Conservation (phyloP, 2,797 vertebrate genomes). For the Pipistrellus kuhlii region DNA sequence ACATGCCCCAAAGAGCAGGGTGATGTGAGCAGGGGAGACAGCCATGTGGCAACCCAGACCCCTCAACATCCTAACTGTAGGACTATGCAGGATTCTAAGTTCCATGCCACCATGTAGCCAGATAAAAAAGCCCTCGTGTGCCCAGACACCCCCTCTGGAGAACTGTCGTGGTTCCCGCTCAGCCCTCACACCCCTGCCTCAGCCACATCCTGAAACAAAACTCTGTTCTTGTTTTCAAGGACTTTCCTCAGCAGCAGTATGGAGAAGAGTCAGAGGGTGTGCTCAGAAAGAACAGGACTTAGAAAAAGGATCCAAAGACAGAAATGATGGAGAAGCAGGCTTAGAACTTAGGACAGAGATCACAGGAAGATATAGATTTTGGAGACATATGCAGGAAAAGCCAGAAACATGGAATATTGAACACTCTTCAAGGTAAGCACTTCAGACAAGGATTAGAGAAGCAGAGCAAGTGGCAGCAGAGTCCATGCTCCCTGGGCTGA, state of each 20-base stretch:
- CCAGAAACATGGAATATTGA: not conserved
- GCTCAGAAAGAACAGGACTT: not conserved
- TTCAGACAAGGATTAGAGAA: not conserved
- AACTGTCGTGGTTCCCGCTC: not conserved
- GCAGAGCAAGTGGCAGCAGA: not conserved
- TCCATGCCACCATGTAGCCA: not conserved
- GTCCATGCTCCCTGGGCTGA: accelerated
- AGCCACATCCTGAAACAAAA: not conserved
- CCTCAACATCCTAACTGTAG: not conserved
- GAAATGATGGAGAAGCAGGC: not conserved
- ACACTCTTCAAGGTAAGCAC: not conserved
- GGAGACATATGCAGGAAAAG: not conserved
- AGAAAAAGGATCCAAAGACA: not conserved
- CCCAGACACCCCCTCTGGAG: not conserved
- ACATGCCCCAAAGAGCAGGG: not conserved
- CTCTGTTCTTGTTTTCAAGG: not conserved
- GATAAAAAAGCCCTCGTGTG: not conserved
- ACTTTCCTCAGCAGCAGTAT: not conserved
- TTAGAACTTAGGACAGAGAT: not conserved
- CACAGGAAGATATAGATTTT: not conserved
- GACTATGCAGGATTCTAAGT: not conserved
- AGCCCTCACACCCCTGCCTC: not conserved
- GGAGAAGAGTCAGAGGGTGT: not conserved
- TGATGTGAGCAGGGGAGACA: not conserved
- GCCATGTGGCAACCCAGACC: no score